A percentile compares a stretch with the other conserved stretches of the same genome.
Evolutionary conservation across 2,113 vertebrate genomes (phyloP).

Genomic region (Callopanchax toddi): DNA sequence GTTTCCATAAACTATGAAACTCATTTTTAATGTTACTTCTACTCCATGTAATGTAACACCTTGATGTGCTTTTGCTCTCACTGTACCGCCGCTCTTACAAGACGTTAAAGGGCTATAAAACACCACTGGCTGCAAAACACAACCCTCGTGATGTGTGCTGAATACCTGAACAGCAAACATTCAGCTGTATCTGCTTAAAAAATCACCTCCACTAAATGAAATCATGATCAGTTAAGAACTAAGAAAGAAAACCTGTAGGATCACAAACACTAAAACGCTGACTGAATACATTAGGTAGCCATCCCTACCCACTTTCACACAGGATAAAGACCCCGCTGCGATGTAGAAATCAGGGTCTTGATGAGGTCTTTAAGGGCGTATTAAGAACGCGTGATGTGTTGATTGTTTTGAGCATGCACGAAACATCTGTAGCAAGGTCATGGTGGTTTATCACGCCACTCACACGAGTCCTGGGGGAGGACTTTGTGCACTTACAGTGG

Average conservation of each 20-base stretch:
- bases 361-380: no score
- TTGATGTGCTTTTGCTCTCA: not conserved
- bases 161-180: slow-evolving; percentile 38
- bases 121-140: slow-evolving; percentile 7
- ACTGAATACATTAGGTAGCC: not conserved
- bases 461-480: no score
- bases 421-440: no score
- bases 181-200: slow-evolving; percentile 2
- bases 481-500: no score
- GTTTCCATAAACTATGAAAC: not conserved
- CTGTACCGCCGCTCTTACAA: not conserved
- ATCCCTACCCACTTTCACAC: not conserved
- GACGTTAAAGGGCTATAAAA: slow-evolving; percentile 1
- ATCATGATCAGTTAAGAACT: slow-evolving; percentile 28
- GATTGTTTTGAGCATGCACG: no score
- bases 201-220: slow-evolving; percentile 23
- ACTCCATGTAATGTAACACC: not conserved
- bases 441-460: no score
- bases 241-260: not conserved
- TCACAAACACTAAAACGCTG: not conserved
- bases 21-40: not conserved
- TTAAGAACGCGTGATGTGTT: no score
- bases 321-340: not conserved
- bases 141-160: slow-evolving; percentile 4
- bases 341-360: no score